Conservation (phyloP, 2,888 invertebrate genomes). For the Pterobdella sp. region DNA sequence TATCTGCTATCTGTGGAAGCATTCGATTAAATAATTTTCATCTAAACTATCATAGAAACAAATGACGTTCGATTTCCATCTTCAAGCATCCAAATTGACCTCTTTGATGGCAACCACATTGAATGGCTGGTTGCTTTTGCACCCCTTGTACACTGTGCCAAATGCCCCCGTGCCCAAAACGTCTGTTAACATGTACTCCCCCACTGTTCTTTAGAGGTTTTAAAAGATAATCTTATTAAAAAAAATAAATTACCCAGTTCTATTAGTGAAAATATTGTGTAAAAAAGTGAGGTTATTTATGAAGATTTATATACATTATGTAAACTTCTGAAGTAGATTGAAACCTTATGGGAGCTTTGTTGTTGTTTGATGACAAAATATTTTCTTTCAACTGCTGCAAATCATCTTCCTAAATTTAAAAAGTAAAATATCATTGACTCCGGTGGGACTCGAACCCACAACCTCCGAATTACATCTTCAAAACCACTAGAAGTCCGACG, state of each 20-base stretch:
- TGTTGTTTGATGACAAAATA: conserved; percentile 45
- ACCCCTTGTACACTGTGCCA: conserved; percentile 54
- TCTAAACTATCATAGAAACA: too few species aligned
- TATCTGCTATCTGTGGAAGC: background rate
- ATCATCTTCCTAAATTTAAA: conserved; percentile 39
- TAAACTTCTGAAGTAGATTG: too few species aligned
- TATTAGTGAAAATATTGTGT: too few species aligned
- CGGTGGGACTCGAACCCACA: conserved; percentile 37
- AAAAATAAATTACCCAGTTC: too few species aligned
- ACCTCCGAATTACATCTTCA: conserved; percentile 34
- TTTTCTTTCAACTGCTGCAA: conserved; percentile 45
- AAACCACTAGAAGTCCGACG: conserved; percentile 34
- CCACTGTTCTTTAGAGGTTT: conserved; percentile 45
- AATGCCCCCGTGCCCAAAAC: conserved; percentile 53
- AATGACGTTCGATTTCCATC: too few species aligned
- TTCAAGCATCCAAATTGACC: too few species aligned
- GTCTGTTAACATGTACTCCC: conserved; percentile 52
- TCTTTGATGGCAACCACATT: conserved; percentile 52
- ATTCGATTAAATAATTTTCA: too few species aligned
- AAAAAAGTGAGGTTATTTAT: too few species aligned
- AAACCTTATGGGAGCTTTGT: conserved; percentile 37
- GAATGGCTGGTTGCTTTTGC: conserved; percentile 44
- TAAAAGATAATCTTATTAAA: too few species aligned
- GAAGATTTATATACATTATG: too few species aligned
- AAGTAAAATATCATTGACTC: conserved; percentile 25